Percentiles rank a stretch among this genome's conserved stretches.
Evolutionary conservation across 2,797 vertebrate genomes (phyloP).

Genomic region (Acomys russatus): DNA sequence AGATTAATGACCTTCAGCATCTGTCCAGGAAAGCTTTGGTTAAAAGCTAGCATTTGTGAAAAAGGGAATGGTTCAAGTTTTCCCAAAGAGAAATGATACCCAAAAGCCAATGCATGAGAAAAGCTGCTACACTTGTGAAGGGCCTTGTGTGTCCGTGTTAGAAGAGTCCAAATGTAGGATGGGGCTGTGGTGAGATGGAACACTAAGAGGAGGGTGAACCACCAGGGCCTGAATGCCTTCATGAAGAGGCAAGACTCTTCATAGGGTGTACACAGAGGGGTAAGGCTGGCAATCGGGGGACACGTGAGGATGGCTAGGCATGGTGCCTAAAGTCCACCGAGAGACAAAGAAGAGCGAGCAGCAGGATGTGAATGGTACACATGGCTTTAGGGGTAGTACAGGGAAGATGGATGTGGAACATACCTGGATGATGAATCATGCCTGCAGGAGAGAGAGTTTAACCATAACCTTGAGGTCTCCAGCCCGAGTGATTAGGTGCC

Average conservation of each 20-base stretch:
- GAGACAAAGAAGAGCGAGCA: background rate
- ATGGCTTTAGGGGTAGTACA: accelerated
- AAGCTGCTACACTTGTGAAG: background rate
- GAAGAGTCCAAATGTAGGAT: background rate
- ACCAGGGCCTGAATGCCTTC: background rate
- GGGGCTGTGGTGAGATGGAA: background rate
- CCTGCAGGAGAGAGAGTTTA: background rate
- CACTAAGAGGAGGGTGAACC: background rate
- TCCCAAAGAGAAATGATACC: background rate
- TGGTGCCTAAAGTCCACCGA: background rate
- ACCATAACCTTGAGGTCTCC: background rate
- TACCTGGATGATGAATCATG: background rate
- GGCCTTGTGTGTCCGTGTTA: no score
- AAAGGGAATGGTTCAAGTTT: background rate
- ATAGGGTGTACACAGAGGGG: background rate
- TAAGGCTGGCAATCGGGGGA: background rate
- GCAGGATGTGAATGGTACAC: background rate
- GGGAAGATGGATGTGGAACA: background rate
- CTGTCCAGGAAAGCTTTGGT: constrained; percentile 5
- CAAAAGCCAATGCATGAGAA: background rate
- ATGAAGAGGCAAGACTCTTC: background rate
- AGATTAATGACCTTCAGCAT: background rate
- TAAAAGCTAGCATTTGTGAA: background rate
- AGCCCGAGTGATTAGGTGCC: background rate
- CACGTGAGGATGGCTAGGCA: background rate